Evolutionary conservation across 1,140 invertebrate species (phyloP).

Genomic region (Battus philenor): DNA sequence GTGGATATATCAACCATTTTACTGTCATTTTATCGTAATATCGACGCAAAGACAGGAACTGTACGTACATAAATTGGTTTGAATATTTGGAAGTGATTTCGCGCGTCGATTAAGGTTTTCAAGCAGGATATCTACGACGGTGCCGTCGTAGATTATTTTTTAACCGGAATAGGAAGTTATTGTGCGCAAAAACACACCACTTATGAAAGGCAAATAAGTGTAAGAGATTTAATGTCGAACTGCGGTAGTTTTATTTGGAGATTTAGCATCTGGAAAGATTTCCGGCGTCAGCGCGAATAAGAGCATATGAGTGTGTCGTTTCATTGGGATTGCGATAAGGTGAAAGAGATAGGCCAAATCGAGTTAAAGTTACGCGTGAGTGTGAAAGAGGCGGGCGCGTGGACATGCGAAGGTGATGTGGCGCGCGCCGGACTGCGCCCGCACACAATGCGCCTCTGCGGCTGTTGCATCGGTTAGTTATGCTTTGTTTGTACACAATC

Average conservation of each 20-base stretch:
- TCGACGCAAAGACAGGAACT: background rate
- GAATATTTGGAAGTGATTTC: conserved; percentile 24
- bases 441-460: conserved; percentile 65
- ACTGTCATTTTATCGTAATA: conserved; percentile 1
- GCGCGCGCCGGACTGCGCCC: conserved; percentile 41
- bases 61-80: conserved; percentile 12
- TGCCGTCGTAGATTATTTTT: conserved; percentile 24
- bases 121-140: conserved; percentile 33
- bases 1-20: conserved; percentile 1
- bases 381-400: conserved; percentile 24
- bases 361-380: conserved; percentile 58
- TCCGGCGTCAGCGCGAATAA: conserved; percentile 16
- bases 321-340: conserved; percentile 12
- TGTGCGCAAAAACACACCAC: no score
- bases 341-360: conserved; percentile 47
- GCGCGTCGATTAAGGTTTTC: conserved; percentile 24
- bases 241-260: no score
- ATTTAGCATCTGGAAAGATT: conserved; percentile 10
- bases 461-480: conserved; percentile 66
- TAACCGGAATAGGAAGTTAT: conserved; percentile 8
- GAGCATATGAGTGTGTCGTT: conserved; percentile 15
- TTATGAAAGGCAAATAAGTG: conserved; percentile 4
- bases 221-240: background rate
- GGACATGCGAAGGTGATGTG: conserved; percentile 53
- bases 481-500: no score